Evolutionary conservation across 2,888 invertebrate genomes (phyloP).

Genomic region (Tipula confusa): DNA sequence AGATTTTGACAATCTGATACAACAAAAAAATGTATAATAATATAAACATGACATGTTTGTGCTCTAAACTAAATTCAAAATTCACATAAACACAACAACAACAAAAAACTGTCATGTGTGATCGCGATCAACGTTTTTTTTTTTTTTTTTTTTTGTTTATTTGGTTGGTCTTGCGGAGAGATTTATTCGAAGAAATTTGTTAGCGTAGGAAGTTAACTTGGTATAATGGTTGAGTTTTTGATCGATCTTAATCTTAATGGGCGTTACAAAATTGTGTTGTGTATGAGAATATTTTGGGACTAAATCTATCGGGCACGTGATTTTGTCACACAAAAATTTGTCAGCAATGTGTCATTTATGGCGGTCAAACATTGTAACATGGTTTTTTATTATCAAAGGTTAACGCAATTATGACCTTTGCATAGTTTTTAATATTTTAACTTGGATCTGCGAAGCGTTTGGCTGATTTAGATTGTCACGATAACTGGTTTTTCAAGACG

Average conservation of each 20-base stretch:
- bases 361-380: too few relatives aligned
- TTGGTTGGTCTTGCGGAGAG: background rate
- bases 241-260: background rate
- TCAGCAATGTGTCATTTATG: too few relatives aligned
- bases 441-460: too few relatives aligned
- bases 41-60: background rate
- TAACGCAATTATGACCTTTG: too few relatives aligned
- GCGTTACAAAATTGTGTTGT: background rate
- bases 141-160: background rate
- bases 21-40: background rate
- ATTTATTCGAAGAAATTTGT: background rate
- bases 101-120: background rate
- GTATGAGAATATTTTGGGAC: background rate
- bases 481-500: too few relatives aligned
- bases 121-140: background rate
- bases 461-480: too few relatives aligned
- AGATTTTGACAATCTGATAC: slow-evolving; percentile 6
- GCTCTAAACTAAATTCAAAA: background rate
- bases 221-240: background rate
- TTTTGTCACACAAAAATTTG: too few relatives aligned
- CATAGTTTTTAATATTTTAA: too few relatives aligned
- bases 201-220: background rate
- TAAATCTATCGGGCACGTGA: too few relatives aligned
- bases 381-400: too few relatives aligned
- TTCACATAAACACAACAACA: too few relatives aligned